Conservation (phyloP, 2,888 invertebrate species). For the Polymixis flavicincta region DNA sequence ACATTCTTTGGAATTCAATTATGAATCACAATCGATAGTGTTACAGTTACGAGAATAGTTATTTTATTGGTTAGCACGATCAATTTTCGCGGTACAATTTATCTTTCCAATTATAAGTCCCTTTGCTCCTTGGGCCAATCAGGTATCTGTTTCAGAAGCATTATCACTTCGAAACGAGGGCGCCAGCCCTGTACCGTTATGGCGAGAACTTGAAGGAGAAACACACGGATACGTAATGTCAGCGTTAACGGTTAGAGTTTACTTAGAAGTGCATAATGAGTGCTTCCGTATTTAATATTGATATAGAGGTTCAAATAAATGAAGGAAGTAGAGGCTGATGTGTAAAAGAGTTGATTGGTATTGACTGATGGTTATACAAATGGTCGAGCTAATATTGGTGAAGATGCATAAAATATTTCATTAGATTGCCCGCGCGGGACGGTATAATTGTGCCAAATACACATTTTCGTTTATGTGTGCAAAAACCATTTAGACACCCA, state of each 20-base stretch:
- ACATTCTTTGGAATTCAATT: slow-evolving; percentile 55
- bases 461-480: slow-evolving; percentile 12
- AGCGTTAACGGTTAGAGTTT: slow-evolving; percentile 47
- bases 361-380: not conserved
- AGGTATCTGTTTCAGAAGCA: slow-evolving; percentile 78
- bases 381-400: not conserved
- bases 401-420: not conserved
- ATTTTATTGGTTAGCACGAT: slow-evolving; percentile 50
- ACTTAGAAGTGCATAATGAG: slow-evolving; percentile 50
- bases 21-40: slow-evolving; percentile 35
- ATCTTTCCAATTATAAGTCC: slow-evolving; percentile 77
- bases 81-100: slow-evolving; percentile 71
- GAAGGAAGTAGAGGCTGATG: not conserved
- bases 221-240: slow-evolving; percentile 72
- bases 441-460: slow-evolving; percentile 7
- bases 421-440: not conserved
- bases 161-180: slow-evolving; percentile 84
- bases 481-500: not conserved
- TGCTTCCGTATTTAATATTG: slow-evolving; percentile 49
- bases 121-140: slow-evolving; percentile 74
- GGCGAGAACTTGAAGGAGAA: slow-evolving; percentile 73
- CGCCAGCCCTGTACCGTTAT: slow-evolving; percentile 81
- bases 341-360: not conserved
- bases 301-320: slow-evolving; percentile 34
- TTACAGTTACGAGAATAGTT: slow-evolving; percentile 44